Evolutionary conservation across 2,797 vertebrate species (phyloP), one percentile per base, ranked within the genome.

Genomic region (Semaprochilodus insignis): DNA sequence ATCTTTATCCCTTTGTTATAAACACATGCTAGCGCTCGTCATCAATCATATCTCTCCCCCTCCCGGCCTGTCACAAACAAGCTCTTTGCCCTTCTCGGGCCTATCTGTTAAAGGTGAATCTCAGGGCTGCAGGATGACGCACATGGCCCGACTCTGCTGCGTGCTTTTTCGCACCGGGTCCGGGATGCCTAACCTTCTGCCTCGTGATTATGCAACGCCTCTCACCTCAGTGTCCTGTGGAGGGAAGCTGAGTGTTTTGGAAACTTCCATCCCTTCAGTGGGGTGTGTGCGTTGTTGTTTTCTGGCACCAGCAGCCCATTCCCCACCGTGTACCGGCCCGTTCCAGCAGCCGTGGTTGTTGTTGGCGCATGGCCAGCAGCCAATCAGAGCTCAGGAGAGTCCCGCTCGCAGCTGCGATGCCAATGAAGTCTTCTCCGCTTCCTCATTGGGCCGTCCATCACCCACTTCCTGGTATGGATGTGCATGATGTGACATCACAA

Each of bases 401-500:
- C 86, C 89, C 81, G 55, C 86, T 87, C 79, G 59, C 85, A 92
- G 88, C 85, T 75, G 44, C 91, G 85, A 82, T 0, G 79, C 85
- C 90, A 91, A 93, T 63, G 81, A 93, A 92, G 90, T 90, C 85
- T 86, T 92, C 92, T 93, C 91, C 89, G 94, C 91, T 91, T 90
- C 89, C 77, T 85, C 93, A 91, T 87, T 90, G 81, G 89, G 92
- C 90, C 91, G 91, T 94, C 93, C 94, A 95, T 95, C 94, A 94
- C 88, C 66, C 90, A 85, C 92, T 93, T 92, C 92, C 94, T 92
- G 92, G 93, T 95, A 92, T 93, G 93, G 94, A 95, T 92, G 89
- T 88, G 93, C 93, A 91, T 71, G 76, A 93, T 93, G 94, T 95
- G 94, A 95, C 93, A 92, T 94, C 92, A 94, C 94, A 94, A 94